A percentile compares a stretch with the other conserved stretches of the same genome.
Evolutionary conservation across 2,113 vertebrate genomes (phyloP).

Genomic region (Tragelaphus buxtoni): DNA sequence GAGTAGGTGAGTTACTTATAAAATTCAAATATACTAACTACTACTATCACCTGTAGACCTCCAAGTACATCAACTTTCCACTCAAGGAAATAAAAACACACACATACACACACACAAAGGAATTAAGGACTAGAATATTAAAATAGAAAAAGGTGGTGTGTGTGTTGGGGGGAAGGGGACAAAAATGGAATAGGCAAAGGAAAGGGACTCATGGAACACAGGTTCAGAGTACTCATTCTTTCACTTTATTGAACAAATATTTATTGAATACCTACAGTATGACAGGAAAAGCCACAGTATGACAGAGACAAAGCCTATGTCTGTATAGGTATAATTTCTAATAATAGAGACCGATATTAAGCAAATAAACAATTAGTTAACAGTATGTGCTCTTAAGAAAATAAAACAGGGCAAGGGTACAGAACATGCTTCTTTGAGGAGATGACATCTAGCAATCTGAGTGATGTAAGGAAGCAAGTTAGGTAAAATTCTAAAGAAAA

Average conservation of each 20-base stretch:
- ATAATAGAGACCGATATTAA: neutral
- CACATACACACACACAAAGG: neutral
- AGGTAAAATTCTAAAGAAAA: neutral
- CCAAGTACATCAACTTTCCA: neutral
- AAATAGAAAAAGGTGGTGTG: neutral
- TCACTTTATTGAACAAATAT: neutral
- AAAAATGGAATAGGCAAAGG: neutral
- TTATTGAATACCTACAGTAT: neutral
- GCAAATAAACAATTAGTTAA: neutral
- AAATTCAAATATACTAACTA: neutral
- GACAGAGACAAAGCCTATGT: neutral
- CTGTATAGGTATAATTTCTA: neutral
- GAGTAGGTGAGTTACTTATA: neutral
- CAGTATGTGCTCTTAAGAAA: neutral
- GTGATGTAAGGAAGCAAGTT: neutral
- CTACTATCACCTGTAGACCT: neutral
- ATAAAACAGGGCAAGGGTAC: neutral
- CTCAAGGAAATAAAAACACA: neutral
- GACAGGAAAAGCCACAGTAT: neutral
- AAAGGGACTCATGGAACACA: neutral
- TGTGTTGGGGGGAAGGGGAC: neutral
- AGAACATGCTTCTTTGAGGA: neutral
- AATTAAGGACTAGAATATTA: neutral
- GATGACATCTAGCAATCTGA: neutral
- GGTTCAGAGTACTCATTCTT: neutral